Evolutionary conservation across 2,797 vertebrate genomes (phyloP).

Genomic region (Sibirionetta formosa): DNA sequence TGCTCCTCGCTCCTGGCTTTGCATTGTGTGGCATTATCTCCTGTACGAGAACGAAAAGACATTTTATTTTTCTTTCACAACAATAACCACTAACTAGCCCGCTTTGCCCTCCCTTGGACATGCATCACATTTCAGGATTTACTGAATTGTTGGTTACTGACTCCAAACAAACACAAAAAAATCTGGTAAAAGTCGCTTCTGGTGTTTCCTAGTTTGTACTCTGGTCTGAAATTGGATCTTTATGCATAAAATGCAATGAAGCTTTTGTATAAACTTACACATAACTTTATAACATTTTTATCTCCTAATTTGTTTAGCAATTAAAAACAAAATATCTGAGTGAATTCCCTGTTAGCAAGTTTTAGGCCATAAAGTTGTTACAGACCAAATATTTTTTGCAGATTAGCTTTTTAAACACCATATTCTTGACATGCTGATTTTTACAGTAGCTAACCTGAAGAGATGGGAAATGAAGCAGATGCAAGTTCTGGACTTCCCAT

Average conservation of each 20-base stretch:
- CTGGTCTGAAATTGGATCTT: not conserved
- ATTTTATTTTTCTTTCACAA: not conserved
- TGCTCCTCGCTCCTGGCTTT: not conserved
- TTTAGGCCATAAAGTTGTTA: not conserved
- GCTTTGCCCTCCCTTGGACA: not conserved
- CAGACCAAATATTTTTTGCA: rapidly evolving
- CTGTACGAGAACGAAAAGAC: not conserved
- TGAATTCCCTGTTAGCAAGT: not conserved
- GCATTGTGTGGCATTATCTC: not conserved
- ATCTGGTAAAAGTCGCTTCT: not conserved
- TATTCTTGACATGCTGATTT: not conserved
- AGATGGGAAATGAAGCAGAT: not conserved
- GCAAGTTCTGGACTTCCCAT: not conserved
- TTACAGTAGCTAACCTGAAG: not conserved
- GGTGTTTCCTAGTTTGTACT: not conserved
- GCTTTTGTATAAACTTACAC: not conserved
- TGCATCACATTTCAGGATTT: not conserved
- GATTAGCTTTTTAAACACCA: not conserved
- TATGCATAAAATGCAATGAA: not conserved
- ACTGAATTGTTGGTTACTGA: not conserved
- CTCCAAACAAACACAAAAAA: not conserved
- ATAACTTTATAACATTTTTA: not conserved
- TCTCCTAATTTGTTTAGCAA: not conserved
- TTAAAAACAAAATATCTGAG: not conserved
- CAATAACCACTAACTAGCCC: not conserved